These are phyloP conservation scores for Siniperca obscura DNA, from an alignment of 2,797 vertebrate species.

Conservation along the genomic window DNA sequence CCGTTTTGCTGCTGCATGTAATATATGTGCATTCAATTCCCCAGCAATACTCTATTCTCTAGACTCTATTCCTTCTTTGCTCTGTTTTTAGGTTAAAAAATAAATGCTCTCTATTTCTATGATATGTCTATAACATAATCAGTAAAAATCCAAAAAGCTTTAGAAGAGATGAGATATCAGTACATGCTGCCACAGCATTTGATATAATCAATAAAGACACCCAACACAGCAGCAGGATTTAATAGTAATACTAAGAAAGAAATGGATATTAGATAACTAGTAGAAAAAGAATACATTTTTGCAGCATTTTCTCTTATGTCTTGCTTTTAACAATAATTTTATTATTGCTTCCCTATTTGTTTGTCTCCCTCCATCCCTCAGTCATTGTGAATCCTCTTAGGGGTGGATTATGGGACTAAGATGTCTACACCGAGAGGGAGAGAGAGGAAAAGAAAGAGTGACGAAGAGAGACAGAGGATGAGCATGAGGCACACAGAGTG, in stretches of 20 bases:
- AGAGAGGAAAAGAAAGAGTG: slow-evolving; percentile 29
- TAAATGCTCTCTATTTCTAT: not conserved
- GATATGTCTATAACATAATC: not conserved
- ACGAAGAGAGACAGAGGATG: slow-evolving; percentile 9
- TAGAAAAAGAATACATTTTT: not conserved
- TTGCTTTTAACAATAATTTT: slow-evolving; percentile 36
- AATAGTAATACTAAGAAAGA: not conserved
- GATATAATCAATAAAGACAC: not conserved
- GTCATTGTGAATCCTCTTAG: slow-evolving; percentile 84
- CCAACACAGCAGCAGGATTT: not conserved
- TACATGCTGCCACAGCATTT: not conserved
- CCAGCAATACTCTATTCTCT: not conserved
- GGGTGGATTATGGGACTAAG: slow-evolving; percentile 83
- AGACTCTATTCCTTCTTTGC: not conserved
- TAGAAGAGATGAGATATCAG: slow-evolving; percentile 7
- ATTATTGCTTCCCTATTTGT: slow-evolving; percentile 27
- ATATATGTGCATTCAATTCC: not conserved
- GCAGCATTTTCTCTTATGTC: not conserved
- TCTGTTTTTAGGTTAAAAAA: not conserved
- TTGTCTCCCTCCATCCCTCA: slow-evolving; percentile 48
- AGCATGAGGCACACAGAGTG: slow-evolving; percentile 35
- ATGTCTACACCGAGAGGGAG: slow-evolving; percentile 65
- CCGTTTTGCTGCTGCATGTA: slow-evolving; percentile 27
- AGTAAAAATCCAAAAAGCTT: not conserved
- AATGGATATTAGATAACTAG: not conserved